Percentiles rank a stretch among this genome's conserved stretches.
These are phyloP conservation scores for Sphaeridia pumilis DNA, from an alignment of 2,888 invertebrate species.

Conservation along the genomic window DNA sequence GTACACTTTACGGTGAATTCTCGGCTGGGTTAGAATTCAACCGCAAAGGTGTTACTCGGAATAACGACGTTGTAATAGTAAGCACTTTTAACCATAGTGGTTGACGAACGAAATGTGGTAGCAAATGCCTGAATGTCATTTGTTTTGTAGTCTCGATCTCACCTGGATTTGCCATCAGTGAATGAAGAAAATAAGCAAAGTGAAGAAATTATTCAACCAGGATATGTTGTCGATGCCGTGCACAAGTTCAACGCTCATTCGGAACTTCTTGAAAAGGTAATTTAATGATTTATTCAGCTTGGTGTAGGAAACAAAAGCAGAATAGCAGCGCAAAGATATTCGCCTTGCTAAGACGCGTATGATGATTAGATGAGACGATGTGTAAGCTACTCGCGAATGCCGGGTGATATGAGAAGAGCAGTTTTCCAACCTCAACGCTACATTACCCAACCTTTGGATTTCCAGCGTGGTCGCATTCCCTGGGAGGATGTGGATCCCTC, in stretches of 20 bases:
- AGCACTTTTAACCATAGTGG: too few species aligned
- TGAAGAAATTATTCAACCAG: slow-evolving; percentile 1
- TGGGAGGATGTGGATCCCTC: not conserved
- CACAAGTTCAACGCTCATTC: slow-evolving; percentile 8
- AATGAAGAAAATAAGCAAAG: not conserved
- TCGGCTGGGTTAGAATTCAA: slow-evolving; percentile 7
- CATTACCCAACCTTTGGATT: slow-evolving; percentile 14
- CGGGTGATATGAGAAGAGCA: slow-evolving; percentile 12
- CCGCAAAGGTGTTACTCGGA: not conserved
- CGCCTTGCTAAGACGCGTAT: slow-evolving; percentile 10
- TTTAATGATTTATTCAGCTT: not conserved
- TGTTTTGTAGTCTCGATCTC: too few species aligned
- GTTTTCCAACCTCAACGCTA: slow-evolving; percentile 17
- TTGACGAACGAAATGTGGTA: too few species aligned
- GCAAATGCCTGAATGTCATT: too few species aligned
- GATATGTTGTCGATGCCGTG: slow-evolving; percentile 6
- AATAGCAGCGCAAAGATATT: too few species aligned
- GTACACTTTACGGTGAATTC: slow-evolving; percentile 13
- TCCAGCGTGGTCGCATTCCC: slow-evolving; percentile 3
- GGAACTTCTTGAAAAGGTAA: slow-evolving; percentile 1
- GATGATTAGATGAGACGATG: slow-evolving; percentile 14
- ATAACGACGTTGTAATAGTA: not conserved
- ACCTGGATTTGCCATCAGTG: slow-evolving; percentile 3
- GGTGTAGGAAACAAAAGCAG: too few species aligned
- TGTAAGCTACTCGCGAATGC: slow-evolving; percentile 16